A percentile compares a stretch with the other conserved stretches of the same genome.
Conservation (phyloP, 2,113 vertebrate species). For the Meleagris gallopavo region DNA sequence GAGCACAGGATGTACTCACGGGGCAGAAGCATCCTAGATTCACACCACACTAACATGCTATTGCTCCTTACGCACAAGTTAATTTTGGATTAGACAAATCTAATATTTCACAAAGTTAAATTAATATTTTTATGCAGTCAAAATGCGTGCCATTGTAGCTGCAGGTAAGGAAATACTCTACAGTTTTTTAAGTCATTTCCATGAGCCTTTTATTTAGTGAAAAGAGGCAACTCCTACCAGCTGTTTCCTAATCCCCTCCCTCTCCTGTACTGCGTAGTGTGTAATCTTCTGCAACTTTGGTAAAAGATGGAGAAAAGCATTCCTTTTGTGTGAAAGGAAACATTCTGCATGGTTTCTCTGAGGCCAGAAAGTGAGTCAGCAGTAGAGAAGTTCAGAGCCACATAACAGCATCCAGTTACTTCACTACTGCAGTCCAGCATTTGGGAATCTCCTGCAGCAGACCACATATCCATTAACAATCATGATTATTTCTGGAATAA, state of each 20-base stretch:
- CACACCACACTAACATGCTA: too few relatives aligned
- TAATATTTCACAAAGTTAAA: not conserved
- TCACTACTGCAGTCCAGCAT: not conserved
- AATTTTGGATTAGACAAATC: not conserved
- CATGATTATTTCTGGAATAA: not conserved
- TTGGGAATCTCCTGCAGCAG: not conserved
- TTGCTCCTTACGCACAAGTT: not conserved
- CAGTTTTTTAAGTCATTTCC: not conserved
- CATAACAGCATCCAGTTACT: not conserved
- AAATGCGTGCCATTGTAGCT: not conserved
- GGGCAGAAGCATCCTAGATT: not conserved
- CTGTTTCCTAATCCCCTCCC: not conserved
- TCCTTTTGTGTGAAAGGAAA: not conserved
- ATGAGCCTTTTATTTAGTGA: not conserved
- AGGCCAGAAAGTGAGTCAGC: slow-evolving; percentile 38
- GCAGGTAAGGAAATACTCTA: not conserved
- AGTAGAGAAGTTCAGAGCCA: not conserved
- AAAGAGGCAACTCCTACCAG: not conserved
- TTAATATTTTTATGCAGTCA: not conserved
- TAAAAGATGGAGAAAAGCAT: not conserved
- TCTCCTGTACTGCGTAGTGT: not conserved
- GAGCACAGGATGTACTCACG: not conserved
- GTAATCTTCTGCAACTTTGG: not conserved
- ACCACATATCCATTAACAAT: not conserved
- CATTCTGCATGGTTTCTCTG: not conserved